Percentiles rank a stretch among this genome's conserved stretches.
Evolutionary conservation across 2,113 vertebrate genomes (phyloP).

Genomic region (Corapipo altera): DNA sequence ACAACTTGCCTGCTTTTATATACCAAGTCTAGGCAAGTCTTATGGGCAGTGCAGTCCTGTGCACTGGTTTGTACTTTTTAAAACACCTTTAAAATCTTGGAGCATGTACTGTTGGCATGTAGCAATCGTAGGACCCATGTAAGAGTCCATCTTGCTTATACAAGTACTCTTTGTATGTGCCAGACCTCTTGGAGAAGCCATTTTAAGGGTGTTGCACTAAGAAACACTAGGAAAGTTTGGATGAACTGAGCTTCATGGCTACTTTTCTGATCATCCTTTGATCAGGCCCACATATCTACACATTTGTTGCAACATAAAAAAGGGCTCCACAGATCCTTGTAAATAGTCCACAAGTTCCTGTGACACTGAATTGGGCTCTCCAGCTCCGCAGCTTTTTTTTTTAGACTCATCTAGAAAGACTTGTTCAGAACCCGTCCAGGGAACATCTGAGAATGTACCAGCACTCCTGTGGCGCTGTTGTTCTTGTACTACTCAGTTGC

Average conservation of each 20-base stretch:
- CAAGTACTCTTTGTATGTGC: neutral
- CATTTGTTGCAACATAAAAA: neutral
- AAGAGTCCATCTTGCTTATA: neutral
- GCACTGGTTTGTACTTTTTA: neutral
- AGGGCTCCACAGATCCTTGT: neutral
- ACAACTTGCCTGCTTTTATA: neutral
- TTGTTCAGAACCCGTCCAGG: neutral
- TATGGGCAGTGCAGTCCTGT: neutral
- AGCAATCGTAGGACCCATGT: neutral
- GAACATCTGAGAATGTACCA: neutral
- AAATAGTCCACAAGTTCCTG: neutral
- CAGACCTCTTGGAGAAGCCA: neutral
- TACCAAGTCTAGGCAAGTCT: neutral
- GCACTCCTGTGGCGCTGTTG: neutral
- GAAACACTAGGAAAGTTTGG: neutral
- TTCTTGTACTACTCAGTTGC: neutral
- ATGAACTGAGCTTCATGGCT: neutral
- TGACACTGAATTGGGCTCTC: neutral
- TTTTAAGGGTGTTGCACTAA: neutral
- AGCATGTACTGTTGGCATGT: fast-evolving
- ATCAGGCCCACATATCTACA: neutral
- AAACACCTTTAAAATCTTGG: neutral
- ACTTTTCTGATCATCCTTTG: neutral
- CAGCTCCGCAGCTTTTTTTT: neutral
- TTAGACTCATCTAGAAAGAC: neutral